These are phyloP conservation scores for Synanthedon myopaeformis DNA, from an alignment of 2,888 invertebrate species.

Conservation along the genomic window DNA sequence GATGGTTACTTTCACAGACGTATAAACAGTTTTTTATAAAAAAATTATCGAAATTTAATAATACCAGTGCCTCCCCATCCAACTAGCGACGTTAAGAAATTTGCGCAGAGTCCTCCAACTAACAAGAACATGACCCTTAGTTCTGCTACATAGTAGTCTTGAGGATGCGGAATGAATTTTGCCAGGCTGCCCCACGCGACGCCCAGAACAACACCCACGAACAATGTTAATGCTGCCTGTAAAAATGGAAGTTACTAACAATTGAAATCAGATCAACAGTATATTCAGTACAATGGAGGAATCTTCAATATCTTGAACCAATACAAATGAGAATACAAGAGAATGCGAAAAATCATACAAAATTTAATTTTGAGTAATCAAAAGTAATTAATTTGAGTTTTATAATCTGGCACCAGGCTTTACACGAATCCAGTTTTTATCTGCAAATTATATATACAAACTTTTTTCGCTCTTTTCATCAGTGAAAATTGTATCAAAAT, in stretches of 20 bases:
- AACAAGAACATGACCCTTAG: slow-evolving; percentile 46
- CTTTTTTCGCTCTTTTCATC: no score
- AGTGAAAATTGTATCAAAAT: no score
- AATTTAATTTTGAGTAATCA: no score
- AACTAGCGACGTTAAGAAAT: slow-evolving; percentile 33
- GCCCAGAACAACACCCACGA: slow-evolving; percentile 40
- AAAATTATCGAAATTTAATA: slow-evolving; percentile 7
- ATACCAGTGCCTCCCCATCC: slow-evolving; percentile 57
- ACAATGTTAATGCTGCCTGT: slow-evolving; percentile 46
- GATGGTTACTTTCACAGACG: background rate
- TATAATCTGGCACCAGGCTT: no score
- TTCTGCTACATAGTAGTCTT: slow-evolving; percentile 41
- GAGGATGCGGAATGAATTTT: slow-evolving; percentile 34
- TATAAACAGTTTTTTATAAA: background rate
- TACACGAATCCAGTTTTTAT: no score
- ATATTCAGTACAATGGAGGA: no score
- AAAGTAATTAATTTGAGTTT: no score
- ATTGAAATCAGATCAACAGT: no score
- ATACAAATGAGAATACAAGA: no score
- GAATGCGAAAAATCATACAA: no score
- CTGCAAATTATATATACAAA: no score
- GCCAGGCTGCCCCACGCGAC: slow-evolving; percentile 46
- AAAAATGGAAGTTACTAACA: background rate
- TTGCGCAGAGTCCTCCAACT: slow-evolving; percentile 43
- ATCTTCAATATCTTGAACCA: no score